Base-by-base conservation (phyloP, 2,797 vertebrate genomes). In the Sebastes taczanowskii region DNA sequence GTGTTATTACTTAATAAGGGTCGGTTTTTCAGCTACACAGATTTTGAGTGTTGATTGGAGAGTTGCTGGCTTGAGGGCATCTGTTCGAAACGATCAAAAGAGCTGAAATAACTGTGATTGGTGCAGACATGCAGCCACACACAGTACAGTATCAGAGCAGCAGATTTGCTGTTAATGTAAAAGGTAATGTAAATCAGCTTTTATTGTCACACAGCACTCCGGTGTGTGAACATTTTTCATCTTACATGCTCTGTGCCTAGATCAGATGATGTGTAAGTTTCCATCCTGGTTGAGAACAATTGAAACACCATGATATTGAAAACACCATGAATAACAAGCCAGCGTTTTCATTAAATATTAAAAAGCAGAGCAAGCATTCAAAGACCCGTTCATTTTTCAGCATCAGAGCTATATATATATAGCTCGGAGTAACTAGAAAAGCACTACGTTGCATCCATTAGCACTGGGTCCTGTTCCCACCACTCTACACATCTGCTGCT, bases 391-490 rank as follows among this genome's bases (percentile, higher is more conserved):
- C 20, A 11, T 66, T 83, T 84, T 68, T 87, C 70, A 80, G 90
- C 82, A 84, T 90, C 71, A 86, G 56, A 27, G 59, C 81, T 86
- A 86, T 91, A 18, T 46, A 16, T 87, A 38, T 80, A 82, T 87
- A 88, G 74, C 65, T 3, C 2, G 18, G 64, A 71, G 80, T 78
- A 75, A 63, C 71, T 35, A 76, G 62, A 70, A 59, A 75, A 56
- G 77, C 55, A 30, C 27, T 29, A 16, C 16, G 68, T 72, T 63
- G 72, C 72, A 74, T 77, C 42, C 58, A 71, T 83, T 79, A 75
- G 75, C 82, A 52, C 49, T 63, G 22, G 77, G 22, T 58, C 59
- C 30, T 29, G 18, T 71, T 72, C 27, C 35, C 38, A 49, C 35
- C 22, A 2, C 62, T 35, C 56, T 1, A 55, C 64, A 1, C 63